A percentile compares a stretch with the other conserved stretches of the same genome.
Conservation (phyloP, 2,888 invertebrate genomes). For the Lepidochrysops patricia region DNA sequence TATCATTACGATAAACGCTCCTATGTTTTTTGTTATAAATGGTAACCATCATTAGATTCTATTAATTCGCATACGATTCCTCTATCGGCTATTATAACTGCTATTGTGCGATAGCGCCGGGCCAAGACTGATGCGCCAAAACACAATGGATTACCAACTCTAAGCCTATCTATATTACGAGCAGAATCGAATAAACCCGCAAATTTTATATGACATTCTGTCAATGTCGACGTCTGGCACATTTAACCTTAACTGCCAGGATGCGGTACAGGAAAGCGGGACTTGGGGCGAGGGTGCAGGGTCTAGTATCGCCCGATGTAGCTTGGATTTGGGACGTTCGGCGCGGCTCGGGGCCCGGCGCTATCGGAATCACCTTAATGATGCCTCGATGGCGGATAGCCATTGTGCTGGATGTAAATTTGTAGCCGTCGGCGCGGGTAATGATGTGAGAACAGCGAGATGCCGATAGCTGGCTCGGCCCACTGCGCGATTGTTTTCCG, state of each 20-base stretch:
- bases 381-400: constrained; percentile 75
- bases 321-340: constrained; percentile 38
- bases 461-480: constrained; percentile 36
- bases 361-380: constrained; percentile 75
- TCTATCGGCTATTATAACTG: constrained; percentile 64
- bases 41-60: neutral
- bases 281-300: constrained; percentile 32
- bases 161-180: constrained; percentile 31
- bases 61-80: constrained; percentile 29
- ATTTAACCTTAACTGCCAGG: constrained; percentile 42
- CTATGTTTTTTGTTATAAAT: neutral
- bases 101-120: constrained; percentile 60
- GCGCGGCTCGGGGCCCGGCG: constrained; percentile 48
- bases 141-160: constrained; percentile 43
- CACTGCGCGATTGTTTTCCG: constrained; percentile 19
- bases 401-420: constrained; percentile 75
- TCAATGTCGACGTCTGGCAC: constrained; percentile 33
- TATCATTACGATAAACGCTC: neutral
- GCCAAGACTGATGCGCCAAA: constrained; percentile 48
- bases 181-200: constrained; percentile 27
- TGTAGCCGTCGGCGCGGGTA: constrained; percentile 75
- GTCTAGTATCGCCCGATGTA: constrained; percentile 33
- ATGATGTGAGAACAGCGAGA: constrained; percentile 75
- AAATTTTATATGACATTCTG: constrained; percentile 64
- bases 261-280: constrained; percentile 25